Evolutionary conservation across 2,888 invertebrate genomes (phyloP), one percentile per base, ranked within the genome.

Genomic region (Nycteola revayana): DNA sequence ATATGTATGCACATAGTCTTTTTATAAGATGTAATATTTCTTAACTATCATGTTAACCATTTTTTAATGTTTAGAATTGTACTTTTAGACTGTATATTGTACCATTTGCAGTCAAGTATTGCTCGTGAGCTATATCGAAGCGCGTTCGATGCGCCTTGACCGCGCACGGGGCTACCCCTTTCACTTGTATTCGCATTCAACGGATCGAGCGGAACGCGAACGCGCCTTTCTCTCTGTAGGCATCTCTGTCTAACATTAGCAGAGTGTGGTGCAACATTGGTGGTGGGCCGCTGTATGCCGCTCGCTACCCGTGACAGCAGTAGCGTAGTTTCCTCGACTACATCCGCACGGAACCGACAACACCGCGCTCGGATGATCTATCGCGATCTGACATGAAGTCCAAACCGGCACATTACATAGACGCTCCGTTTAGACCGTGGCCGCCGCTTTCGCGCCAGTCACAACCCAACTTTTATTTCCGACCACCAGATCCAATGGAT

Each of bases 311-410:
- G 75, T 71, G 66, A 66, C 77, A 75, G 57, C 84, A 87, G 85
- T 87, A 80, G 74, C 78, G 77, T 68, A 74, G 81, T 71, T 77
- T 72, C 81, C 76, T 79, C 78, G 76, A 71, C 63, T 66, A 79
- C 73, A 79, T 79, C 82, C 84, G 82, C 84, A 84, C 84, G 82
- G 81, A 73, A 78, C 77, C 71, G 74, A 69, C 64, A 59, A 55
- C 72, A 67, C 67, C 64, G 78, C 78, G 81, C 68, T 76, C 76
- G 75, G 77, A 79, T 84, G 83, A 69, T 63, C 71, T 67, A 69
- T 68, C 75, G 92, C 66, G 91, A 91, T 77, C 81, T 90, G 61
- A 92, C 72, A 90, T 93, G 75, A 92, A 92, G 88, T 93, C 92
- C 70, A 92, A 90, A 78, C 90, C 84, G 64, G 79, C 81, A 66